Base-by-base conservation (phyloP, 2,797 vertebrate species). In the Peromyscus attwateri region DNA sequence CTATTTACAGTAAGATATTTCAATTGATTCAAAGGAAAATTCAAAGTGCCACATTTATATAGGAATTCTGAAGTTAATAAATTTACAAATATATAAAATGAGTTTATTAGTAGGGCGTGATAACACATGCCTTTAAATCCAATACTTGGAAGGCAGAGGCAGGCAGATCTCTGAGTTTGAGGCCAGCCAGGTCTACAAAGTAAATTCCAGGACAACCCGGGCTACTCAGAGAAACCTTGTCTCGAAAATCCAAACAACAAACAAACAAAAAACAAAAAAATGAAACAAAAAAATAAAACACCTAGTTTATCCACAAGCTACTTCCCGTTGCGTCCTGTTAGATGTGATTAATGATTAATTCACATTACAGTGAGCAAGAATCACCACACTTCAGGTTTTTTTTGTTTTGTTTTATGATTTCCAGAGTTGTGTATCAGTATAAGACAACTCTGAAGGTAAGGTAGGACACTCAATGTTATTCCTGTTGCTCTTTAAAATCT, bases 11-110 rank as follows among this genome's bases (percentile, higher is more conserved):
- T 66, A 83, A 92, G 14, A 46, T 87, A 66, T 81, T 87, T 83
- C 52, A 89, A 52, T 19, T 6, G 9, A 8, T 89, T 88, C 62
- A 83, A 96, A 94, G 92, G 29, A 77, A 96, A 92, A 91, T 71
- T 85, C 73, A 46, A 79, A 90, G 43, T 66, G 68, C 16, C n/a
- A 57, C 14, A 62, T 46, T 55, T 89, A 77, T 34, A 60, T 25
- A 80, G 70, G 79, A 89, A 94, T 94, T 95, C 79, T 46, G 49
- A 95, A 79, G 70, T 55, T 57, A 79, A 82, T 75, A 81, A 82
- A 93, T 96, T 92, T 94, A 88, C 81, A 80, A 84, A 92, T 52
- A 83, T 40, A 75, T 21, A 71, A 71, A n/a, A 37, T 21, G 8
- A 71, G 68, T n/a, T 70, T 75, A 43, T 25, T 12, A 40, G 10